These are phyloP conservation scores for Orgyia antiqua DNA, from an alignment of 2,888 invertebrate genomes.

Conservation along the genomic window DNA sequence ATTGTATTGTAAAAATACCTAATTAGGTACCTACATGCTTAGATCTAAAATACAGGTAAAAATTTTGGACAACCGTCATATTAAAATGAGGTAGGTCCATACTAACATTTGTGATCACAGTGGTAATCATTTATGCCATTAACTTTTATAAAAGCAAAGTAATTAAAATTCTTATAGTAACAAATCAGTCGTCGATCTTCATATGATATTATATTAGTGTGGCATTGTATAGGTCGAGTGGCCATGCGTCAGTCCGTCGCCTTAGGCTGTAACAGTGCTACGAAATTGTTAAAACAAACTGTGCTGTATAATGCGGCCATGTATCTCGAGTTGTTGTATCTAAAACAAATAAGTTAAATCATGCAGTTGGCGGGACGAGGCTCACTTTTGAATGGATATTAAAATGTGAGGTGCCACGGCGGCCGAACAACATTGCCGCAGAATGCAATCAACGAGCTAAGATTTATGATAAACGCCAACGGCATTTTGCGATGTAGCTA, in stretches of 20 bases:
- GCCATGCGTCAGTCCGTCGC: slow-evolving; percentile 34
- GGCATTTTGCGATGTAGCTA: slow-evolving; percentile 29
- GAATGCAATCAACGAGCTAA: slow-evolving; percentile 60
- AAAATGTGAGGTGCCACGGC: slow-evolving; percentile 38
- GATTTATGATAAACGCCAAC: slow-evolving; percentile 52
- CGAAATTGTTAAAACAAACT: slow-evolving; percentile 49
- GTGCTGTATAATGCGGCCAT: slow-evolving; percentile 48
- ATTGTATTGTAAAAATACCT: no score
- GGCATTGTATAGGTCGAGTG: slow-evolving; percentile 28
- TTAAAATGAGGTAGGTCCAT: no score
- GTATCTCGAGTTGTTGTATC: slow-evolving; percentile 55
- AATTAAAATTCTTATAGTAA: slow-evolving; percentile 37
- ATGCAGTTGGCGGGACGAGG: slow-evolving; percentile 42
- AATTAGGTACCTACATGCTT: no score
- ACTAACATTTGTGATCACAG: slow-evolving; percentile 11
- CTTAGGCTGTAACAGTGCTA: slow-evolving; percentile 40
- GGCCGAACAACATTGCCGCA: slow-evolving; percentile 28
- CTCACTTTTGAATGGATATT: slow-evolving; percentile 45
- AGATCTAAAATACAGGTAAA: no score
- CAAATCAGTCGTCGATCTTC: slow-evolving; percentile 36
- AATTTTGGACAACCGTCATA: no score
- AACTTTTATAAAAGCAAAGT: slow-evolving; percentile 27
- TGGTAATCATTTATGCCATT: slow-evolving; percentile 15
- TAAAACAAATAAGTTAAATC: slow-evolving; percentile 68
- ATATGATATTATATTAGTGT: slow-evolving; percentile 32